A percentile compares a stretch with the other conserved stretches of the same genome.
phyloP scores from a whole-genome alignment of 53 echinoderm and acorn worm species.

The Mesocentrotus franciscanus region DNA sequence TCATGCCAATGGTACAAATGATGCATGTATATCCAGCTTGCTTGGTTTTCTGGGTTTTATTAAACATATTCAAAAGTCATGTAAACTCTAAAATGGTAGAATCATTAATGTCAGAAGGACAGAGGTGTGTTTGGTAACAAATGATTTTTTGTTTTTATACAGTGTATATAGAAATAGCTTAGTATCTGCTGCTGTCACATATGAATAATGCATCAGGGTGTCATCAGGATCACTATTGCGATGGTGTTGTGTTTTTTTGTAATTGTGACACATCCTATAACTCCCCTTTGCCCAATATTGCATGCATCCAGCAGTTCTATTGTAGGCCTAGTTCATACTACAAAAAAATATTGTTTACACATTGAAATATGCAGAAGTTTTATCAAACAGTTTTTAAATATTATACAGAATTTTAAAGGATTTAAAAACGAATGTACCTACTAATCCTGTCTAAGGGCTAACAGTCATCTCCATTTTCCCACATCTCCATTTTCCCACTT shows the following conservation, averaged over 20 bases:
- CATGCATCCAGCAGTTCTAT: no score
- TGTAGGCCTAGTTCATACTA: neutral
- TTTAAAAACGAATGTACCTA: neutral
- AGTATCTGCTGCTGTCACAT: no score
- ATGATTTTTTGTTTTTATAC: neutral
- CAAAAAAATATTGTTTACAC: neutral
- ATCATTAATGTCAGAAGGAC: neutral
- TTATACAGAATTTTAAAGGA: neutral
- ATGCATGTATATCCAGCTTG: no score
- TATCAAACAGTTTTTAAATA: neutral
- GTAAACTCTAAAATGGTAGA: neutral
- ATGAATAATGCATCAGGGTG: no score
- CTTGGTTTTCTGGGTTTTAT: neutral
- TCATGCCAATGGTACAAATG: no score
- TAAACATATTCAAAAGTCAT: neutral
- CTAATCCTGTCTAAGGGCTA: neutral
- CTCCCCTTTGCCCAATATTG: no score
- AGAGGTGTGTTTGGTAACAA: neutral
- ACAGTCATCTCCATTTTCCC: conserved; percentile 21
- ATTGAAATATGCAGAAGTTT: neutral
- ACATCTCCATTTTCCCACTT: neutral
- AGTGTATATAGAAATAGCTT: no score
- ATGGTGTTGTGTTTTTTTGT: neutral
- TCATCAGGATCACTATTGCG: no score
- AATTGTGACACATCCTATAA: neutral